Percentiles rank a stretch among this genome's conserved stretches.
Conservation (phyloP, 1,140 invertebrate genomes). For the Orchesella cincta region DNA sequence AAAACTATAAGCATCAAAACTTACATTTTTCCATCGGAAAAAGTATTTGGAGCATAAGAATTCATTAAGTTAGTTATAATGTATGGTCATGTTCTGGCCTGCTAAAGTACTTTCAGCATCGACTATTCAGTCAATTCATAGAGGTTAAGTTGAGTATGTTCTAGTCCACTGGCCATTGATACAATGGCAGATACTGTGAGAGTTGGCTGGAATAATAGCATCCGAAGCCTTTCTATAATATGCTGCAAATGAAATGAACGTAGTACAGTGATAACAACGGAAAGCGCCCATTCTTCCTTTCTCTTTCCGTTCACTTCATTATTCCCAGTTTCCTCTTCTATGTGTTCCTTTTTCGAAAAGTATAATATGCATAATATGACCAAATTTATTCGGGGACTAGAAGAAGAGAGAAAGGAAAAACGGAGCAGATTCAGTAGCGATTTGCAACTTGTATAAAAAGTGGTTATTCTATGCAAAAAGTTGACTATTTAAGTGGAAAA, state of each 20-base stretch:
- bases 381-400: constrained; percentile 12
- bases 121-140: too few species aligned
- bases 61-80: too few species aligned
- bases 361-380: not conserved
- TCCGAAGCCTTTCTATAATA: not conserved
- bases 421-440: not conserved
- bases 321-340: not conserved
- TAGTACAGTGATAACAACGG: not conserved
- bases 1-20: too few species aligned
- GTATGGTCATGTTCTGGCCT: too few species aligned
- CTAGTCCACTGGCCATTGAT: too few species aligned
- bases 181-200: too few species aligned
- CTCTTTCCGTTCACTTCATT: not conserved
- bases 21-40: too few species aligned
- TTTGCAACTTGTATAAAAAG: not conserved
- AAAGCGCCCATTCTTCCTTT: not conserved
- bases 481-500: not conserved
- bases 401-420: constrained; percentile 1
- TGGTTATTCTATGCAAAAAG: not conserved
- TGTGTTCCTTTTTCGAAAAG: not conserved
- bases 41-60: too few species aligned
- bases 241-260: too few species aligned
- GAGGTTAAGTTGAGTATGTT: too few species aligned
- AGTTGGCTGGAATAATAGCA: too few species aligned
- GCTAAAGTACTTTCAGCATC: too few species aligned